Evolutionary conservation across 2,113 vertebrate genomes (phyloP), one percentile per base, ranked within the genome.

Genomic region (Hiodon alosoides): DNA sequence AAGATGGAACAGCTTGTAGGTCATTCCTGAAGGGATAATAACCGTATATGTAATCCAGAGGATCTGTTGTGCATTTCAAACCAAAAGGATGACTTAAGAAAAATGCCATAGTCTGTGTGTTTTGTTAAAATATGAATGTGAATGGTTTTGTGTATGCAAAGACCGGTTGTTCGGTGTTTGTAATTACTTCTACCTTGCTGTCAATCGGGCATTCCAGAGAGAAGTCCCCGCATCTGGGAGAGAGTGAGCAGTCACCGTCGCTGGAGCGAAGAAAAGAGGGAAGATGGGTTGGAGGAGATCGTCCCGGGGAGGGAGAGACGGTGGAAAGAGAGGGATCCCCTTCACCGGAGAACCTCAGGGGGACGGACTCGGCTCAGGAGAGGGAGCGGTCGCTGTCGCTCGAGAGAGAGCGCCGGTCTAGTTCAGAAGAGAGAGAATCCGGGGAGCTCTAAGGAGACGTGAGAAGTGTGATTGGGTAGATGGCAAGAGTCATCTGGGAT

Each of bases 341-440:
- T 48, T 77, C 76, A 31, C 55, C 71, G 55, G 76, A 73, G 7
- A 61, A 68, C 65, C 7, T 57, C 50, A 52, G 62, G 50, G 31
- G 65, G 47, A 75, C 64, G n/a, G 65, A 75, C 31, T 47, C 54
- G 3, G 2, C 16, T 7, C 64, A 55, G 50, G 76, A 72, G 47
- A 59, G 77, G 9, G 73, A 74, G 53, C 17, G 73, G 58, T 78
- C 77, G 6, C 67, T 72, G 14, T 78, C 77, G 8, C n/a, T 67
- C 4, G 77, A 78, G 13, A 64, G 77, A 65, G 72, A 78, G 14
- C 59, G 77, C n/a, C 71, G 68, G 5, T 78, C 77, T 7, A 78
- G 77, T 53, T 76, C 73, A 52, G 78, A 76, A 10, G 74, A 73
- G 62, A 72, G 78, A 48, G 74, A 76, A 64, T 75, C 73, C 0